Conservation (phyloP, 2,113 vertebrate species). For the Mesembrinibis cayennensis region DNA sequence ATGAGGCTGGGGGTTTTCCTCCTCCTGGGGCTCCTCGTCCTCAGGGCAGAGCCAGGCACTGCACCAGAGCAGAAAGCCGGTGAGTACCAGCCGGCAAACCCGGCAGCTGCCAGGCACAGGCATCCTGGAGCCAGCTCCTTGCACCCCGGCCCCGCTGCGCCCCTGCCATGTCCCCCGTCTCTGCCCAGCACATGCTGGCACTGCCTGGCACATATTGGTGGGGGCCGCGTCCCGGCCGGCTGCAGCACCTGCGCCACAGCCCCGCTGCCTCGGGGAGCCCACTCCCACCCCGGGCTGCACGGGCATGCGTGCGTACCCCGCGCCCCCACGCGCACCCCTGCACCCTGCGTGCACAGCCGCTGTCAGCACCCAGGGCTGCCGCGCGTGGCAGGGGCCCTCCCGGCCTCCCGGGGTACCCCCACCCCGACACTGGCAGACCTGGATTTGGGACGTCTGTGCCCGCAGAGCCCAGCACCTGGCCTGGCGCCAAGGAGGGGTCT, state of each 20-base stretch:
- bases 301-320: background rate
- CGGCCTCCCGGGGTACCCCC: accelerated
- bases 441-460: background rate
- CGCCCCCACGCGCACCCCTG: background rate
- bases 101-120: background rate
- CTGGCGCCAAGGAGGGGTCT: accelerated
- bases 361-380: background rate
- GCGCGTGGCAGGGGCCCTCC: accelerated
- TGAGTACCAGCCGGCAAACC: background rate
- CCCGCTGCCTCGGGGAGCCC: background rate
- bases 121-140: background rate
- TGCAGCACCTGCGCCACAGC: background rate
- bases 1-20: background rate
- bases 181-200: background rate
- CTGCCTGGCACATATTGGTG: background rate
- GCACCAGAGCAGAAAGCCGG: background rate
- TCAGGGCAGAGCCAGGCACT: accelerated
- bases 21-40: background rate
- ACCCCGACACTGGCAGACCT: too few relatives aligned
- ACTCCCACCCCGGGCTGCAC: background rate
- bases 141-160: accelerated
- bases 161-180: background rate
- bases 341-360: background rate
- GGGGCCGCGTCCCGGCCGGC: accelerated
- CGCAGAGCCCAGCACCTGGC: background rate